Base-by-base conservation (phyloP, 2,797 vertebrate genomes). In the Tenualosa ilisha region DNA sequence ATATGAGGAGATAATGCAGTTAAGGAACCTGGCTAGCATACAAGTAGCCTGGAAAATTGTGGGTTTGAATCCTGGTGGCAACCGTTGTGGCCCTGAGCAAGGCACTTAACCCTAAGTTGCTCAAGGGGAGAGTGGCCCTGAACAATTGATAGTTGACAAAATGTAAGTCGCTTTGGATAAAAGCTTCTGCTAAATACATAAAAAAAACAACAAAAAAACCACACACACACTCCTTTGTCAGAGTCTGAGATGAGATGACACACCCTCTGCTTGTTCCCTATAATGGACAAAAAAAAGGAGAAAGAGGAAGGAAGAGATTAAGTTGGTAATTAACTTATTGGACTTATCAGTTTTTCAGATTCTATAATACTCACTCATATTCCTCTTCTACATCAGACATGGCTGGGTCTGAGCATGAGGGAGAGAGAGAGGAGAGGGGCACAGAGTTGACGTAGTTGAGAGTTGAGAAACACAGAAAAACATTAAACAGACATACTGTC, bases 241-340 rank as follows among this genome's bases (percentile, higher is more conserved):
- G 68, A 17, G 17, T 43, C 17, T n/a, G 72, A 46, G 40, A 22
- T 17, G 6, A 46, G 72, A 79, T n/a, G 3, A 87, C 91, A 82
- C 84, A 95, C 95, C 94, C 61, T 94, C 94, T 1, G 83, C 79
- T 91, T 95, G 93, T 24, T 95, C 93, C 87, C 94, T 95, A 86
- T 6, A 86, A 81, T 37, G n/a, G 0, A 87, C 63, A 85, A 0
- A 86, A 24, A 79, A 17, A 50, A 49, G 17, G 43, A 8, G 49
- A 3, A 61, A 24, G 43, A 24, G 43, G 37, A n/a, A 82, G 17
- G 49, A 40, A 85, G 0, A 31, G 56, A 13, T 12, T 12, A 54
- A 17, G 56, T 43, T 7, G 54, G 53, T 56, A 0, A 43, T 49
- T 37, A 43, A 40, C 37, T 40, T 75, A 40, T 17, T 5, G 37